Evolutionary conservation across 2,888 invertebrate species (phyloP), one percentile per base, ranked within the genome.

Genomic region (Dryobotodes eremita): DNA sequence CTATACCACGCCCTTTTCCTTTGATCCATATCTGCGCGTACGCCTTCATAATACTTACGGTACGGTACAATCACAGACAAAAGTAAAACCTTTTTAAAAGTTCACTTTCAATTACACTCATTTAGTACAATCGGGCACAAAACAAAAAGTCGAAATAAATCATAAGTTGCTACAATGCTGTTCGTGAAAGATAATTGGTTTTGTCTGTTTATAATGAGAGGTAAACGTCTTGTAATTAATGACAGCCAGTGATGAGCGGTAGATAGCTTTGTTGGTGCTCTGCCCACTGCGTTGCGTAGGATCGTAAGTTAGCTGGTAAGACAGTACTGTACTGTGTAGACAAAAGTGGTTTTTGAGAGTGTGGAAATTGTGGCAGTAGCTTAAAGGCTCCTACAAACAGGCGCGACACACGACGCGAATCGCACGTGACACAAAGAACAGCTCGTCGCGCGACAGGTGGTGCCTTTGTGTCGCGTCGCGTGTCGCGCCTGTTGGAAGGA

Each of bases 221-320:
- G 92, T 95, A 94, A 95, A 93, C 92, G 93, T 93, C 90, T 89
- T 90, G 92, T 95, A 95, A 96, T 96, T 95, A 96, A 96, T 96
- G 95, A 91, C 91, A 89, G 91, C 72, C 81, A 78, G 86, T 91
- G 92, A 93, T 92, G 91, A 90, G 89, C 85, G 88, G 89, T 90
- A 90, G 91, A 89, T 90, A 88, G 88, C 84, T 90, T 87, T 90
- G 91, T 93, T 94, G 92, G 92, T 94, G 92, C 91, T 91, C 95
- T 93, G 92, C 95, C 95, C 95, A 96, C 95, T 91, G 88, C 46
- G 57, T 81, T 92, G 94, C 94, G 95, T 95, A 93, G 94, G 94
- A 83, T 91, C 90, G 89, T 89, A 88, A 82, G 86, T 77, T 72
- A 50, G 53, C 36, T 68, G 26, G 79, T 72, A 57, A 73, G 66